These are phyloP conservation scores for Empis stercorea DNA, from an alignment of 2,888 invertebrate genomes.

Conservation along the genomic window DNA sequence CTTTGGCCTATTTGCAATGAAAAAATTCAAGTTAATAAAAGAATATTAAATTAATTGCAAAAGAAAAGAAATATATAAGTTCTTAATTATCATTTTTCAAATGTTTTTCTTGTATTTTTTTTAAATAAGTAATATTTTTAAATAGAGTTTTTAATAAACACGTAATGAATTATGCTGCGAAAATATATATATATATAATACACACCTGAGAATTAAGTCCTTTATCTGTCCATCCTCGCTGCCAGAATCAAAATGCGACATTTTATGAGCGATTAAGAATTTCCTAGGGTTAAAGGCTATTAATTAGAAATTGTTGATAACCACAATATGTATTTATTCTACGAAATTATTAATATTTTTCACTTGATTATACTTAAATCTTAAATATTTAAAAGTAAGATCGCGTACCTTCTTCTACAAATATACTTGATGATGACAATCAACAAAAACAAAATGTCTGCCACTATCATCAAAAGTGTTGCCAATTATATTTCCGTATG, in stretches of 20 bases:
- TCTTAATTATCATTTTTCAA: constrained; percentile 1
- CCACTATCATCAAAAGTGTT: too few relatives aligned
- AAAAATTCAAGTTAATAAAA: constrained; percentile 36
- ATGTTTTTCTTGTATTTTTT: neutral
- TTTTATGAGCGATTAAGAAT: constrained; percentile 1
- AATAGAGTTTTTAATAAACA: constrained; percentile 18
- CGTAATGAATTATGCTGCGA: constrained; percentile 5
- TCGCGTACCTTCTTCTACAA: too few relatives aligned
- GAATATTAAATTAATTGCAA: constrained; percentile 7
- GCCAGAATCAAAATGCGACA: constrained; percentile 26
- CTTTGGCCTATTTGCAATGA: constrained; percentile 38
- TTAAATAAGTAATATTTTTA: constrained; percentile 19
- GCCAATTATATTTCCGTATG: too few relatives aligned
- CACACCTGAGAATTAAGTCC: constrained; percentile 44
- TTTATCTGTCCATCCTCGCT: constrained; percentile 79
- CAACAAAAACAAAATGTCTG: too few relatives aligned
- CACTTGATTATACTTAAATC: too few relatives aligned
- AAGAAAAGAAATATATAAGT: constrained; percentile 3
- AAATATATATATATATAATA: constrained; percentile 14
- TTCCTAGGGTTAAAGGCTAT: too few relatives aligned
- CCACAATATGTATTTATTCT: too few relatives aligned
- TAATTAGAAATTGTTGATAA: too few relatives aligned
- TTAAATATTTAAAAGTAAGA: too few relatives aligned
- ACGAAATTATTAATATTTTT: too few relatives aligned
- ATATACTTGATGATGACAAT: too few relatives aligned